These are phyloP conservation scores for Philereme vetulata DNA, from an alignment of 2,888 invertebrate species.

Conservation along the genomic window DNA sequence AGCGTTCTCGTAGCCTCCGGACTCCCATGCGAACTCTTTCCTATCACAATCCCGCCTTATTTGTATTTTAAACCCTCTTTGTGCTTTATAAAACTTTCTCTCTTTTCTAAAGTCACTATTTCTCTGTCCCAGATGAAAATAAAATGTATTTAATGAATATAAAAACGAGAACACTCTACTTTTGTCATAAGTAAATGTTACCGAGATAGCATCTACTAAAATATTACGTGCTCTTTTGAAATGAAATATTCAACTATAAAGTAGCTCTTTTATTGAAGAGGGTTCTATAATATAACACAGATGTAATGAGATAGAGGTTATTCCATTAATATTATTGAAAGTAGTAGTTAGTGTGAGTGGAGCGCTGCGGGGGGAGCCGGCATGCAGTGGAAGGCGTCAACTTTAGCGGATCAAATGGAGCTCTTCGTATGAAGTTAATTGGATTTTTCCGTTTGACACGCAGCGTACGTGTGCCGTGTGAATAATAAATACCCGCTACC, in stretches of 20 bases:
- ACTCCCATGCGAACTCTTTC: conserved; percentile 46
- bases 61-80: conserved; percentile 49
- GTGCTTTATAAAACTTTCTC: conserved; percentile 44
- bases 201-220: conserved; percentile 34
- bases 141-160: conserved; percentile 20
- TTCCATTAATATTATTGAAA: conserved; percentile 73
- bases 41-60: conserved; percentile 46
- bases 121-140: conserved; percentile 16
- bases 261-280: conserved; percentile 39
- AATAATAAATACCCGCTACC: conserved; percentile 71
- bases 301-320: conserved; percentile 55
- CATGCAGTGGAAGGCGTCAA: conserved; percentile 46
- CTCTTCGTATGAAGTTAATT: conserved; percentile 78
- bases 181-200: conserved; percentile 35
- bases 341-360: conserved; percentile 68
- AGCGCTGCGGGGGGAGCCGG: conserved; percentile 41
- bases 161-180: conserved; percentile 26
- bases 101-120: conserved; percentile 29
- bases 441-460: conserved; percentile 79
- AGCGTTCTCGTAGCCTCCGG: conserved; percentile 40
- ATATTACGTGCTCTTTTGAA: conserved; percentile 36
- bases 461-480: conserved; percentile 68
- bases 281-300: conserved; percentile 41
- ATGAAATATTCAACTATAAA: conserved; percentile 44
- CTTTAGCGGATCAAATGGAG: conserved; percentile 62